Evolutionary conservation across 2,113 vertebrate genomes (phyloP), one percentile per base, ranked within the genome.

Genomic region (Petrocephalus microphthalmus): DNA sequence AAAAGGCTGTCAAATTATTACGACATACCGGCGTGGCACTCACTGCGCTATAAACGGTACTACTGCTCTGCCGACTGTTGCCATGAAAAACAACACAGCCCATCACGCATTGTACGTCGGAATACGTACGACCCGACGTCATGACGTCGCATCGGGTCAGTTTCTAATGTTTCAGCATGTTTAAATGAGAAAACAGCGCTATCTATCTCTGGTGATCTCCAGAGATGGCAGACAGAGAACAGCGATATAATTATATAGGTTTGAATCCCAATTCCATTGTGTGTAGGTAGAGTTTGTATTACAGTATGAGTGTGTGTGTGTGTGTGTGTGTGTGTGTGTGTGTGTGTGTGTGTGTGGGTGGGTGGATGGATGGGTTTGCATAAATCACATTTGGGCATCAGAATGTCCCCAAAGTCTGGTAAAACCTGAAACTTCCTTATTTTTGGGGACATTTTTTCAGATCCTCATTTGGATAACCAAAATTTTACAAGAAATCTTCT

Each of bases 1-100:
- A 45, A 37, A 86, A 37, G 15, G 42, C 84, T 89, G 60, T 86
- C 37, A 47, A 51, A 47, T 56, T 54, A 45, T 84, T 52, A 67
- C 47, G 54, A 86, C 71, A 88, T 29, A 74, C 67, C 87, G 87
- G 87, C 49, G 33, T 82, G 81, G 64, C 84, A 64, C 60, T 78
- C 33, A 78, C 82, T 33, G 47, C 37, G 37, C 67, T 71, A 88
- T 84, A 85, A 83, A 64, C 57, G 54, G 67, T 81, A 67, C 71
- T 78, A 57, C 37, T 60, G 84, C 47, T 67, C 53, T 33, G 45
- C 29, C 88, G 88, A 67, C 86, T 90, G 91, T 89, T 91, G 91
- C 91, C 85, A 91, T 91, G 91, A 91, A 91, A 90, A 91, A 90
- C 67, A 90, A 60, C 88, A 60, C 64, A 87, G 87, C 84, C 87